Percentiles rank a stretch among this genome's conserved stretches.
phyloP scores from a whole-genome alignment of 2,888 invertebrate genomes.

The Drosophila limbata region DNA sequence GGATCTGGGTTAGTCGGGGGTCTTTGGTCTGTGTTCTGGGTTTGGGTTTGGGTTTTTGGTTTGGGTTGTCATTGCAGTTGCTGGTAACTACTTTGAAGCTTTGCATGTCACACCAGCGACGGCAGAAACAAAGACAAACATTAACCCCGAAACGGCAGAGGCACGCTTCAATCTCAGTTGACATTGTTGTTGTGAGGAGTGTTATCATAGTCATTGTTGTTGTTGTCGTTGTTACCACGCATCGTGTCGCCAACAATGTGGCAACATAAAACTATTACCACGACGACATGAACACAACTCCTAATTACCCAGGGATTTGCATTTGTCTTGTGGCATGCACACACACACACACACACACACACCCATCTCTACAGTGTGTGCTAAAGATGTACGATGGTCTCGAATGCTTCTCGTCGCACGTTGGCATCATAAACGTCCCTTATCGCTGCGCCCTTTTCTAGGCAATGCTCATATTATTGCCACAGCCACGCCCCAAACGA shows the following conservation, averaged over 20 bases:
- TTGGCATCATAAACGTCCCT: conserved; percentile 77
- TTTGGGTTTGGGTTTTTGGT: neutral
- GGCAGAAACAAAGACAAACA: conserved; percentile 67
- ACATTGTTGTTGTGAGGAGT: conserved; percentile 33
- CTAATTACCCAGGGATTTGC: conserved; percentile 83
- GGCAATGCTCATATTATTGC: conserved; percentile 48
- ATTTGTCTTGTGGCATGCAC: conserved; percentile 70
- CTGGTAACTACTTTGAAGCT: conserved; percentile 36
- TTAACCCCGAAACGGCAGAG: conserved; percentile 61
- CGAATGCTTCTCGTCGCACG: conserved; percentile 56
- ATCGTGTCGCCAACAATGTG: conserved; percentile 76
- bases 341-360: conserved; percentile 6
- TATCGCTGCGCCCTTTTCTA: conserved; percentile 66
- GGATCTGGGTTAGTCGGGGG: neutral
- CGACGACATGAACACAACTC: conserved; percentile 81
- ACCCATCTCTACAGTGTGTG: conserved; percentile 13
- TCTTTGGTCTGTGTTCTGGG: neutral
- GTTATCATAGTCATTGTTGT: conserved; percentile 13
- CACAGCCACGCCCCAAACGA: conserved; percentile 41
- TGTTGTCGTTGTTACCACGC: conserved; percentile 52
- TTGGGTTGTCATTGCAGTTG: conserved; percentile 33
- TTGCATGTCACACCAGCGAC: conserved; percentile 47
- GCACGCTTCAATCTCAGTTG: conserved; percentile 72
- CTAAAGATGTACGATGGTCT: conserved; percentile 38
- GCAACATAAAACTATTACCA: conserved; percentile 81